These are phyloP conservation scores for Diploscapter pachys DNA, from an alignment of 1,140 invertebrate species.

Conservation along the genomic window DNA sequence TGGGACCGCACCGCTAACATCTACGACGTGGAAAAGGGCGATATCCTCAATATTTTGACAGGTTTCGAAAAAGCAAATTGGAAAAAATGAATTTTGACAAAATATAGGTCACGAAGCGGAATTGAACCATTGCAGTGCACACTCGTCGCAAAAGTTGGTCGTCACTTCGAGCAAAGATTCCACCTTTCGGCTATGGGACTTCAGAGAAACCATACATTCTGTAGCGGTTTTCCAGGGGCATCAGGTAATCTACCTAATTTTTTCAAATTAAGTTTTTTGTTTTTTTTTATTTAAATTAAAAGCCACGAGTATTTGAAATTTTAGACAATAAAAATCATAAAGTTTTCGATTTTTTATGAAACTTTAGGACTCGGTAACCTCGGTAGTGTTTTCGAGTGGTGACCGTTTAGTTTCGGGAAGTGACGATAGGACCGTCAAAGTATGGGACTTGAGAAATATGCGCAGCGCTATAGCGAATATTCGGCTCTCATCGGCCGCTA, in stretches of 20 bases:
- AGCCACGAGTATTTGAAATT: no score
- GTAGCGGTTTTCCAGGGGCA: slow-evolving; percentile 98
- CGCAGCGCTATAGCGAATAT: slow-evolving; percentile 88
- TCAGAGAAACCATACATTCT: slow-evolving; percentile 86
- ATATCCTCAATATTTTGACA: slow-evolving; percentile 79
- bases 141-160: slow-evolving; percentile 81
- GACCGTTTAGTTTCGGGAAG: slow-evolving; percentile 96
- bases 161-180: slow-evolving; percentile 93
- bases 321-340: slow-evolving; percentile 6
- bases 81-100: not conserved
- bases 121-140: slow-evolving; percentile 83
- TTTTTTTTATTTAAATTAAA: no score
- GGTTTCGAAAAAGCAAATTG: slow-evolving; percentile 40
- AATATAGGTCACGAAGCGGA: slow-evolving; percentile 85
- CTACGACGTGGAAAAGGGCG: slow-evolving; percentile 92
- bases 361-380: slow-evolving; percentile 80
- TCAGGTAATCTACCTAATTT: slow-evolving; percentile 69
- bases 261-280: not conserved
- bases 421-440: slow-evolving; percentile 90
- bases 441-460: slow-evolving; percentile 81
- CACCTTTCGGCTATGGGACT: slow-evolving; percentile 95
- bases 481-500: slow-evolving; percentile 85
- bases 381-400: slow-evolving; percentile 86
- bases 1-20: slow-evolving; percentile 94
- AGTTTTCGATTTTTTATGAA: not conserved